phyloP scores from a whole-genome alignment of 2,888 invertebrate genomes.

The Merodon equestris region DNA sequence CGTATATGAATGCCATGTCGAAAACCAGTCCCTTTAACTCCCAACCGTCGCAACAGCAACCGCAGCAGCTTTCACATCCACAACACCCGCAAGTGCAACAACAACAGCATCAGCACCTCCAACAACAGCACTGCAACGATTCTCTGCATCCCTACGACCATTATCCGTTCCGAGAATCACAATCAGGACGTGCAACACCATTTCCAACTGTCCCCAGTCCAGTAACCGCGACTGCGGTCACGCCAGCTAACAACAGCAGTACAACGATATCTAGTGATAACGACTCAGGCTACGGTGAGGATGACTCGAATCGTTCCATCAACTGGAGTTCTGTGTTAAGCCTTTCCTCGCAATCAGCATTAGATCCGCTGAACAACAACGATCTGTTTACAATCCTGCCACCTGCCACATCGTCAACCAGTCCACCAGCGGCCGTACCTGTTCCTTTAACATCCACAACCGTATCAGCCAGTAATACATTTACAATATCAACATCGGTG shows the following conservation, averaged over 20 bases:
- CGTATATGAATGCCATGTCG: constrained; percentile 57
- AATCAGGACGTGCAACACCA: constrained; percentile 85
- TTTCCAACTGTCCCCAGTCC: constrained; percentile 79
- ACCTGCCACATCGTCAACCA: constrained; percentile 72
- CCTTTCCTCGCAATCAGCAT: constrained; percentile 90
- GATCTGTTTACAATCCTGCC: constrained; percentile 82
- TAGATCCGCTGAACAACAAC: constrained; percentile 90
- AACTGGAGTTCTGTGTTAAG: constrained; percentile 95
- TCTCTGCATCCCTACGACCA: constrained; percentile 78
- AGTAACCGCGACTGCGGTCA: constrained; percentile 42
- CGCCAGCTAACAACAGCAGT: constrained; percentile 36
- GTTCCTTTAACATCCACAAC: constrained; percentile 69
- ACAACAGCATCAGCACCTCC: constrained; percentile 68
- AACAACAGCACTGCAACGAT: constrained; percentile 55
- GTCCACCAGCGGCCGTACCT: constrained; percentile 75
- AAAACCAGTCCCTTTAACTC: constrained; percentile 50
- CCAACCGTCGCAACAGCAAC: constrained; percentile 71
- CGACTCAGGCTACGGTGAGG: constrained; percentile 88
- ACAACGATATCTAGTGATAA: constrained; percentile 79
- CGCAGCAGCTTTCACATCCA: constrained; percentile 72
- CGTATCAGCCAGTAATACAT: constrained; percentile 75
- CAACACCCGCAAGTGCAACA: constrained; percentile 69
- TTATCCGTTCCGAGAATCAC: constrained; percentile 78
- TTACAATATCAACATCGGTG: constrained; percentile 71
- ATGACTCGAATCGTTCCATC: constrained; percentile 87